phyloP scores from a whole-genome alignment of 2,113 vertebrate species.

The Paralichthys olivaceus region DNA sequence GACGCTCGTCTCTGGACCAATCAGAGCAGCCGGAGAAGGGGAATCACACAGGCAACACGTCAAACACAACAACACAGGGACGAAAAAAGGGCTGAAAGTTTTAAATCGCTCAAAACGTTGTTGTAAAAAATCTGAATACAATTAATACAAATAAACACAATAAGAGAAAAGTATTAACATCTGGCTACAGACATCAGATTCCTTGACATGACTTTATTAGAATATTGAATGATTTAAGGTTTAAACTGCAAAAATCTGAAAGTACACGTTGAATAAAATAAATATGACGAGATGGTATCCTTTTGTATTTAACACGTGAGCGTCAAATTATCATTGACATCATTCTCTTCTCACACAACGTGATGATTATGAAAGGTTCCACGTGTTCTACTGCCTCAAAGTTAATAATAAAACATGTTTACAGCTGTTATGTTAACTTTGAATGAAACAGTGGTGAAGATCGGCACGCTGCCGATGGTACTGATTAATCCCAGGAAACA shows the following conservation, averaged over 20 bases:
- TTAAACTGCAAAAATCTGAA: too few relatives aligned
- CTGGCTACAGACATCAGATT: background rate
- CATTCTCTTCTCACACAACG: too few relatives aligned
- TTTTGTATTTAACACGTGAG: too few relatives aligned
- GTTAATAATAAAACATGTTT: too few relatives aligned
- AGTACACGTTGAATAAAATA: too few relatives aligned
- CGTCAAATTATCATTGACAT: too few relatives aligned
- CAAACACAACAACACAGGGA: background rate
- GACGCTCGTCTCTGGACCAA: constrained; percentile 63
- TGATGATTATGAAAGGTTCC: too few relatives aligned
- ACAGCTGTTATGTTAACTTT: background rate
- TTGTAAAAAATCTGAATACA: background rate
- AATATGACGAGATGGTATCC: too few relatives aligned
- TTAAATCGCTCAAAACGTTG: background rate
- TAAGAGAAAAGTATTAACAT: background rate
- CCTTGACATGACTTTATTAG: background rate
- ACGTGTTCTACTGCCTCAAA: too few relatives aligned
- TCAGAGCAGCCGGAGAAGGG: constrained; percentile 29
- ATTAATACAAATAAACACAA: background rate
- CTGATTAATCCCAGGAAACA: background rate
- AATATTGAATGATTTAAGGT: background rate
- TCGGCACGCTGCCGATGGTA: background rate
- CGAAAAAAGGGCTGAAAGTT: background rate
- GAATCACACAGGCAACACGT: constrained; percentile 26
- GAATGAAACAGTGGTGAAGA: background rate